Percentiles rank a stretch among this genome's conserved stretches.
phyloP scores from a whole-genome alignment of 2,113 vertebrate species.

The Apistogramma diplotaenia region DNA sequence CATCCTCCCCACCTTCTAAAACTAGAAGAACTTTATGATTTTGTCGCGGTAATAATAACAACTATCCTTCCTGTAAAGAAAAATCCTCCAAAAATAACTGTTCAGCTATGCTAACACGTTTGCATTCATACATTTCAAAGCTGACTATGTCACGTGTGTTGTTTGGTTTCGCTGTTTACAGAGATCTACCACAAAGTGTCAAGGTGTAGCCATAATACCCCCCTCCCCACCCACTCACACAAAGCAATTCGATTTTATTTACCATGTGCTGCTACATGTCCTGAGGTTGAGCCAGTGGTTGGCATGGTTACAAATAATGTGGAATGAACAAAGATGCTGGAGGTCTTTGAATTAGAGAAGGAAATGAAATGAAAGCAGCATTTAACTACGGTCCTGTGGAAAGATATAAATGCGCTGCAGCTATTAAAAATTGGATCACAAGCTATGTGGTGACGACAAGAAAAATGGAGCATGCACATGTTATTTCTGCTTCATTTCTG shows the following conservation, averaged over 20 bases:
- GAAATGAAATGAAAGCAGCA: neutral
- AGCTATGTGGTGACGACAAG: neutral
- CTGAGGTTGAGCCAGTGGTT: neutral
- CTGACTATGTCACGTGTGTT: slow-evolving; percentile 66
- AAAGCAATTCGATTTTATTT: neutral
- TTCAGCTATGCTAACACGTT: slow-evolving; percentile 48
- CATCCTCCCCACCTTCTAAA: neutral
- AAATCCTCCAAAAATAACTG: slow-evolving; percentile 29
- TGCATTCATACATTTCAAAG: slow-evolving; percentile 30
- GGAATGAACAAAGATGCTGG: slow-evolving; percentile 10
- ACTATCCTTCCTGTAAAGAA: neutral
- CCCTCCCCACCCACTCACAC: neutral
- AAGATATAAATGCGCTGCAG: slow-evolving; percentile 30
- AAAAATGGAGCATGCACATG: neutral
- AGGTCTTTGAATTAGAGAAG: neutral
- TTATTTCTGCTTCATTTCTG: neutral
- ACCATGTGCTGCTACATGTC: neutral
- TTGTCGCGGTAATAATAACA: neutral
- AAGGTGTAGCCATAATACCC: slow-evolving; percentile 35
- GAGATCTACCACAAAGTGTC: slow-evolving; percentile 45
- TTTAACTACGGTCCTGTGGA: slow-evolving; percentile 13
- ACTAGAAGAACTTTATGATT: neutral
- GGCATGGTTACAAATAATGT: slow-evolving; percentile 10
- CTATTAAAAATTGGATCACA: neutral
- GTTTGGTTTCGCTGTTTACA: slow-evolving; percentile 59